A percentile compares a stretch with the other conserved stretches of the same genome.
Conservation (phyloP, 2,797 vertebrate species). For the Sebastes itinus region DNA sequence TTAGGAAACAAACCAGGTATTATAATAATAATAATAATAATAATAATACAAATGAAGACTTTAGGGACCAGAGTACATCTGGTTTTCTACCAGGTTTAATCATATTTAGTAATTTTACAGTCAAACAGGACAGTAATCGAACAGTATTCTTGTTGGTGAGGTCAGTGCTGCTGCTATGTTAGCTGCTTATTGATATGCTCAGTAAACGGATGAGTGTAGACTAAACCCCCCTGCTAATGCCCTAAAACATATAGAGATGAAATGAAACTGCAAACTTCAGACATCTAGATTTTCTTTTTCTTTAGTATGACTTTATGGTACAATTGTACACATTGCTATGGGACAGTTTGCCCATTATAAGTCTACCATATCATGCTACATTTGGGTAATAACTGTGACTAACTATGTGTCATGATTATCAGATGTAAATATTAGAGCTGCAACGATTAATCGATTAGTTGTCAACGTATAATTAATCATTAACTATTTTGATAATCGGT, state of each 20-base stretch:
- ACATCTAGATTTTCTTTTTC: neutral
- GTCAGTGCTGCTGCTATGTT: neutral
- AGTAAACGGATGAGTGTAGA: neutral
- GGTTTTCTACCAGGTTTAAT: neutral
- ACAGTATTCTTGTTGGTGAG: neutral
- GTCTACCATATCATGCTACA: neutral
- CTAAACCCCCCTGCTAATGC: neutral
- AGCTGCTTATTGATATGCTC: slow-evolving; percentile 28
- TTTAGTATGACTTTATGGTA: neutral
- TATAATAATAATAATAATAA: neutral
- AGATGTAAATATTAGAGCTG: neutral
- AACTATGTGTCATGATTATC: neutral
- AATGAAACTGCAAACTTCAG: neutral
- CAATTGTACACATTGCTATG: neutral
- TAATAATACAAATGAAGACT: neutral
- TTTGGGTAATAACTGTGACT: neutral
- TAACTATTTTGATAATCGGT: too few species aligned
- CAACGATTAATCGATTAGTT: too few species aligned
- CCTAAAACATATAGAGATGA: neutral
- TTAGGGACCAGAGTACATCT: neutral
- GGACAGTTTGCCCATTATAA: neutral
- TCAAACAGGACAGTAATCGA: neutral
- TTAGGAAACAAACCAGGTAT: neutral
- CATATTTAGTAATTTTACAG: neutral
- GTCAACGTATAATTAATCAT: too few species aligned